phyloP scores from a whole-genome alignment of 2,888 invertebrate species.

The Clunio marinus region DNA sequence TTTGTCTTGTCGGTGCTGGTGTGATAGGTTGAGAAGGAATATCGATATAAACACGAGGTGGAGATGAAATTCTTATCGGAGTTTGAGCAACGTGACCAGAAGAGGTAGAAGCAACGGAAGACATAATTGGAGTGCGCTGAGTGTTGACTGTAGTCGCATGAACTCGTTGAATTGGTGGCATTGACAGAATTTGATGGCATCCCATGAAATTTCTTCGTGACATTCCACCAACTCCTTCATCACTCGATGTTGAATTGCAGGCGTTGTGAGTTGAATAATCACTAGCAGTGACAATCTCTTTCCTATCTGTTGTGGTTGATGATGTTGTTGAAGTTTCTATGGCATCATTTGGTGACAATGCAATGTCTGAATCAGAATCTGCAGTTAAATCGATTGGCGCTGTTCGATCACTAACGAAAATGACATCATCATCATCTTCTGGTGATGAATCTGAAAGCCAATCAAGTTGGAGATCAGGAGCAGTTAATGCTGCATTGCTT shows the following conservation, averaged over 20 bases:
- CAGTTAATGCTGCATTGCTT: constrained; percentile 54
- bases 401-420: constrained; percentile 52
- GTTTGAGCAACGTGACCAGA: no score
- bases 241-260: neutral
- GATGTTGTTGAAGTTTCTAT: neutral
- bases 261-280: neutral
- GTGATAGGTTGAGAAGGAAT: constrained; percentile 1
- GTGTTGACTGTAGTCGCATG: neutral
- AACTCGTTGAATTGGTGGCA: neutral
- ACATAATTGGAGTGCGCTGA: neutral
- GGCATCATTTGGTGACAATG: neutral
- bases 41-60: neutral
- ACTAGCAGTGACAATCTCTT: neutral
- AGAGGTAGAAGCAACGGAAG: neutral
- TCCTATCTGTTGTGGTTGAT: neutral
- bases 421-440: constrained; percentile 44
- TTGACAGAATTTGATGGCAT: neutral
- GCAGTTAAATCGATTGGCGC: constrained; percentile 57
- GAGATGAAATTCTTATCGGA: neutral
- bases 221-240: neutral
- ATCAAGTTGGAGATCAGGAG: constrained; percentile 72
- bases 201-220: no score
- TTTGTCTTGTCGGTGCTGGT: neutral
- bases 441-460: constrained; percentile 64
- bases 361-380: constrained; percentile 55